Evolutionary conservation across 2,113 vertebrate species (phyloP).

Genomic region (Scomber scombrus): DNA sequence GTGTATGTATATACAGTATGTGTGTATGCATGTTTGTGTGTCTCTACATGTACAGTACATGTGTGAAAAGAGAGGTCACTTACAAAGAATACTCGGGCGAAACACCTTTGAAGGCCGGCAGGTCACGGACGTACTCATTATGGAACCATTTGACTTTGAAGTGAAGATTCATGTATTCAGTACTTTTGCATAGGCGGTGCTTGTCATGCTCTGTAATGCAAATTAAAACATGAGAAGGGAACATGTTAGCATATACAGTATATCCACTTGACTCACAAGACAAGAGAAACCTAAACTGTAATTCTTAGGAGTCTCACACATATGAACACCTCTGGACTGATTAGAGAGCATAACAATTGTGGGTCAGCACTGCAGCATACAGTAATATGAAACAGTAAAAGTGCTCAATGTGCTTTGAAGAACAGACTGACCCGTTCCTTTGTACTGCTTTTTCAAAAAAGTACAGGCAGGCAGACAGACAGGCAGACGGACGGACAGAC

Average conservation of each 20-base stretch:
- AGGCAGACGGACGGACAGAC: too few species aligned
- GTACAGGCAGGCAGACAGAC: too few species aligned
- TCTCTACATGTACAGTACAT: neutral
- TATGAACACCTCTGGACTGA: neutral
- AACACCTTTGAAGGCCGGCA: slow-evolving; percentile 93
- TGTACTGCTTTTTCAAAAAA: neutral
- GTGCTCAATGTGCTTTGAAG: neutral
- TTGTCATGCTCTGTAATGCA: slow-evolving; percentile 94
- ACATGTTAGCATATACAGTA: slow-evolving; percentile 37
- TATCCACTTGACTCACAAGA: neutral
- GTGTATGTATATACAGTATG: neutral
- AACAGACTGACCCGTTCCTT: neutral
- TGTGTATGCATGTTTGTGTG: neutral
- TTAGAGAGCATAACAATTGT: neutral
- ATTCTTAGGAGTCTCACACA: neutral
- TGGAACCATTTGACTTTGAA: slow-evolving; percentile 99
- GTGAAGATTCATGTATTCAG: slow-evolving; percentile 99
- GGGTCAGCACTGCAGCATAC: neutral
- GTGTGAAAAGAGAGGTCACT: slow-evolving; percentile 76
- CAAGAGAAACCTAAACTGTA: neutral
- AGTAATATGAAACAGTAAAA: neutral
- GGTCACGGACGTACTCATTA: slow-evolving; percentile 96
- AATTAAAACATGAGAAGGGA: slow-evolving; percentile 73
- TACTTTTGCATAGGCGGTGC: slow-evolving; percentile 97
- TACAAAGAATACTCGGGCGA: slow-evolving; percentile 96